Evolutionary conservation across 1,140 invertebrate species (phyloP).

Genomic region (Aphidius gifuensis): DNA sequence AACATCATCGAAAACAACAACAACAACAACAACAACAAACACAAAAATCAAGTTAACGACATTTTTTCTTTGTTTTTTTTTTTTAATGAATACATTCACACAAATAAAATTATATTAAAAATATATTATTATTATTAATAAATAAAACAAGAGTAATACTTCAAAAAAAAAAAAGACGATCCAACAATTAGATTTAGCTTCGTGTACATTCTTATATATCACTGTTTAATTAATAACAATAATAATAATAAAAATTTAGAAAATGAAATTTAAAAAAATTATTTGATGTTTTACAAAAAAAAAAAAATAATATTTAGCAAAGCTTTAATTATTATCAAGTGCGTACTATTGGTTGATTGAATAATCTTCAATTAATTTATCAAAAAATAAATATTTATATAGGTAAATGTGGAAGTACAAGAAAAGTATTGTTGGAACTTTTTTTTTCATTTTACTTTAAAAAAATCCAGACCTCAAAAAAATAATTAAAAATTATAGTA

Average conservation of each 20-base stretch:
- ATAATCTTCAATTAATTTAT: too few relatives aligned
- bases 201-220: slow-evolving; percentile 42
- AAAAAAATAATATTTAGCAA: not conserved
- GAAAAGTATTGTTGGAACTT: too few relatives aligned
- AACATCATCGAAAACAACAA: slow-evolving; percentile 66
- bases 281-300: not conserved
- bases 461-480: not conserved
- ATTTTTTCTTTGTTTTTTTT: slow-evolving; percentile 6
- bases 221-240: slow-evolving; percentile 10
- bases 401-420: not conserved
- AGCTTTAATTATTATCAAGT: too few relatives aligned
- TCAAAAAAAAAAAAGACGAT: slow-evolving; percentile 4
- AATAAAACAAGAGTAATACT: not conserved
- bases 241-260: not conserved
- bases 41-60: slow-evolving; percentile 42
- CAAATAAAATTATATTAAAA: slow-evolving; percentile 11
- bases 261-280: not conserved
- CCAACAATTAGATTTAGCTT: slow-evolving; percentile 35
- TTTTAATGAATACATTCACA: slow-evolving; percentile 4
- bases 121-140: slow-evolving; percentile 9
- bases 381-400: not conserved
- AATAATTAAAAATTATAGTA: too few relatives aligned
- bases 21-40: slow-evolving; percentile 42
- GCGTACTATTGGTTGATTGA: too few relatives aligned
- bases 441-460: not conserved